A percentile compares a stretch with the other conserved stretches of the same genome.
phyloP scores from a whole-genome alignment of 2,888 invertebrate species.

The Chrysolina oricalcia region DNA sequence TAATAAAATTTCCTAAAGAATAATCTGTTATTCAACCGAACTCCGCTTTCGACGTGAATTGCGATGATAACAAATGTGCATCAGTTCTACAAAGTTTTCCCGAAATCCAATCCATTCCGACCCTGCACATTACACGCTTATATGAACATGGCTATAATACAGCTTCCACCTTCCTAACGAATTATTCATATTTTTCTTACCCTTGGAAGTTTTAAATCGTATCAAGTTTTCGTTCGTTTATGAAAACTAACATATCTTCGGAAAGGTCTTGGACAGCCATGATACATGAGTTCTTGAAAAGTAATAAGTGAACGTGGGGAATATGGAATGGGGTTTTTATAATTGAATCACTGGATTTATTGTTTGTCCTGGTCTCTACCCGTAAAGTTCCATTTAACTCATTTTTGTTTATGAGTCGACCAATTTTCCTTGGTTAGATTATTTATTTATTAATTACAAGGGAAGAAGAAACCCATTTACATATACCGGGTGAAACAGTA shows the following conservation, averaged over 20 bases:
- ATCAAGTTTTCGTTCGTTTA: slow-evolving; percentile 8
- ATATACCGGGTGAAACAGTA: too few species aligned
- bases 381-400: neutral
- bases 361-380: neutral
- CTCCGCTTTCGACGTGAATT: too few species aligned
- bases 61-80: too few species aligned
- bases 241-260: slow-evolving; percentile 12
- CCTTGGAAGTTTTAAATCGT: slow-evolving; percentile 1
- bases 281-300: slow-evolving; percentile 7
- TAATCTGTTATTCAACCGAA: too few species aligned
- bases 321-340: neutral
- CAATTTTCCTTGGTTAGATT: too few species aligned
- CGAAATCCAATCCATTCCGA: neutral
- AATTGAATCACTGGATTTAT: neutral
- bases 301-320: slow-evolving; percentile 10
- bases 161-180: neutral
- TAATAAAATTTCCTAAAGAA: too few species aligned
- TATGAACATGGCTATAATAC: neutral
- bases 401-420: neutral
- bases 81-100: neutral
- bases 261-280: neutral
- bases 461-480: too few species aligned
- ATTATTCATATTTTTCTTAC: neutral
- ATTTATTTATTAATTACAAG: too few species aligned
- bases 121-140: neutral